phyloP scores from a whole-genome alignment of 2,113 vertebrate species.

The Prunella himalayana region DNA sequence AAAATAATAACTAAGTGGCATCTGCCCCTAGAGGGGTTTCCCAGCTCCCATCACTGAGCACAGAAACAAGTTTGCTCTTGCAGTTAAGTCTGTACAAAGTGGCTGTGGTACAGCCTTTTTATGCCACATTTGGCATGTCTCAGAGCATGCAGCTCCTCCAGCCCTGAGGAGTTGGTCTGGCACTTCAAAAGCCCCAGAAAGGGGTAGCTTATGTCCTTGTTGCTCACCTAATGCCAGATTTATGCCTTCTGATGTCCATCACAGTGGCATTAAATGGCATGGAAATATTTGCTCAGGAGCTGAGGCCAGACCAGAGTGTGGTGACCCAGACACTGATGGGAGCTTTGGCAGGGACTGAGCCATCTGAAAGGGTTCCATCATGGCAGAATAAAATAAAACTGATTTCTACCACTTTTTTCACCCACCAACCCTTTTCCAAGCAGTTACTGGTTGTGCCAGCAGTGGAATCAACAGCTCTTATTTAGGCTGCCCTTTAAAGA shows the following conservation, averaged over 20 bases:
- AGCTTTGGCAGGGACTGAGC: not conserved
- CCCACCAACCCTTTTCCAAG: not conserved
- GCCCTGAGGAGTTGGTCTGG: not conserved
- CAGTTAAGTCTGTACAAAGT: not conserved
- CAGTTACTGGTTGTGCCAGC: not conserved
- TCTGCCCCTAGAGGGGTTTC: not conserved
- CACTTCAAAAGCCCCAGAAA: not conserved
- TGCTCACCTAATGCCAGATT: not conserved
- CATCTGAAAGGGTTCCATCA: not conserved
- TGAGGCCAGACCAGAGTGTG: accelerated
- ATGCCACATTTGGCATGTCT: not conserved
- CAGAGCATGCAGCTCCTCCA: not conserved
- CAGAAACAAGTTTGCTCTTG: not conserved
- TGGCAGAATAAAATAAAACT: not conserved
- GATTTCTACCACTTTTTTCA: not conserved
- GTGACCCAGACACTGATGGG: not conserved
- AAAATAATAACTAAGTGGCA: not conserved
- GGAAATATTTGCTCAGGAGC: not conserved
- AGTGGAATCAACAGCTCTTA: not conserved
- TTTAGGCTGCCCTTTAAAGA: not conserved
- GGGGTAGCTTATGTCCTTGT: not conserved
- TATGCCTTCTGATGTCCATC: not conserved
- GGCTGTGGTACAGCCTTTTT: not conserved
- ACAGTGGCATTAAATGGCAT: not conserved
- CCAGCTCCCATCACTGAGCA: not conserved